Base-by-base conservation (phyloP, 1,140 invertebrate genomes). In the Drosophila jambulina region DNA sequence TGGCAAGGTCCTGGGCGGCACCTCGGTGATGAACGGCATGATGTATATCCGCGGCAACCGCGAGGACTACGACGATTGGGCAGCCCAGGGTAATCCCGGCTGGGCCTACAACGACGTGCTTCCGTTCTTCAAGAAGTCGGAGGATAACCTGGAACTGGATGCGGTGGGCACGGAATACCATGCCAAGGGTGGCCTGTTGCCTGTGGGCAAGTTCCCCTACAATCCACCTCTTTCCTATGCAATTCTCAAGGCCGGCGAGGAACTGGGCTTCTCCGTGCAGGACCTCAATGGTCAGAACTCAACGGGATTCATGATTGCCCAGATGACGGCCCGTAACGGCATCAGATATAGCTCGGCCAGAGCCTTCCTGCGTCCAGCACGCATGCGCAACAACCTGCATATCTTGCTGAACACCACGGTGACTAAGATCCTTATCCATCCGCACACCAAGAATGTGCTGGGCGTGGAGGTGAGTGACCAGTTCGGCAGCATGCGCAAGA, bases 1-100 rank as follows among this genome's bases (percentile, higher is more conserved):
- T 88, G 97, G 97, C 86, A 98, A 98, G 93, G 96, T 97, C 0
- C 92, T 98, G 3, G 98, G 98, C 21, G 98, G 98, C 3, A 98
- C 97, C 1, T 98, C 97, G 29, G 97, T 98, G 0, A 95, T 99
- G 93, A 99, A 99, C 92, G 98, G 98, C 3, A 99, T 99, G 98
- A 98, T 98, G 93, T 99, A 99, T 92, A 98, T 99, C 64, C 94
- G 98, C 53, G 98, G 98, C 3, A 97, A 98, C 80, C 95, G 96
- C 12, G 95, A 95, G 77, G 98, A 99, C 93, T 99, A 96, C 93
- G 97, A 99, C 90, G 94, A 96, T 51, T 99, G 98, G 98, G 96
- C 96, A 9, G 94, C 94, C 7, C 93, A 96, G 51, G 98, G 98
- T 3, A 98, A 97, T 80, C 94, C 95, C 4, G 97, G 97, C 27